Percentiles rank a stretch among this genome's conserved stretches.
These are phyloP conservation scores for Ancistrus triradiatus DNA, from an alignment of 2,113 vertebrate species.

Conservation along the genomic window DNA sequence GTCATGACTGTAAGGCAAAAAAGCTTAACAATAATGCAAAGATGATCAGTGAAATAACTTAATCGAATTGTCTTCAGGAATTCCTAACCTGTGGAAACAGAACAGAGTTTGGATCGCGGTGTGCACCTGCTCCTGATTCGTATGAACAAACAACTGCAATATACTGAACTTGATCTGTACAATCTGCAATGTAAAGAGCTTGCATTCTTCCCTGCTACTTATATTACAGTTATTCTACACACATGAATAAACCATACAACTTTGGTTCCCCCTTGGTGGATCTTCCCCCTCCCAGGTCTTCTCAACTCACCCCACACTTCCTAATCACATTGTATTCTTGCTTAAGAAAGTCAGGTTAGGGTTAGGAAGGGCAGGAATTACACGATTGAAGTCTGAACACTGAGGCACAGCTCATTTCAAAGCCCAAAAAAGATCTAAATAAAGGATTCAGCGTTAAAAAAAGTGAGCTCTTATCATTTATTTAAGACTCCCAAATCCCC, in stretches of 20 bases:
- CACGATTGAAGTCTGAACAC: slow-evolving; percentile 22
- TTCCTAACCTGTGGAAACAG: slow-evolving; percentile 6
- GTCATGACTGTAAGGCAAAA: slow-evolving; percentile 35
- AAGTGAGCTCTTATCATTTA: neutral
- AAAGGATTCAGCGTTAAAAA: neutral
- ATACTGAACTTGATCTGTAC: slow-evolving; percentile 12
- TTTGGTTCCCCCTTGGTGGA: slow-evolving; percentile 7
- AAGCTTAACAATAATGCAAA: slow-evolving; percentile 11
- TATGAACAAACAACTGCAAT: neutral
- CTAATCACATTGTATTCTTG: slow-evolving; percentile 8
- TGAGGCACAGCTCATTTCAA: slow-evolving; percentile 12
- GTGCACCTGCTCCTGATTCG: slow-evolving; percentile 9
- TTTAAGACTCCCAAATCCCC: neutral
- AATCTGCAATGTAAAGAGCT: neutral
- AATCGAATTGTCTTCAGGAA: slow-evolving; percentile 16
- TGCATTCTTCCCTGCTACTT: neutral
- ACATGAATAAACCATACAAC: slow-evolving; percentile 12
- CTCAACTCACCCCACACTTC: neutral
- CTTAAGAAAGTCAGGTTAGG: slow-evolving; percentile 4
- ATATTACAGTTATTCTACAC: slow-evolving; percentile 27
- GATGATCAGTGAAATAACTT: slow-evolving; percentile 11
- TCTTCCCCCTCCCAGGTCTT: neutral
- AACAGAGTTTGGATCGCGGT: neutral
- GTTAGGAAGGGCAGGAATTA: slow-evolving; percentile 17
- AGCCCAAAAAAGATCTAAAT: neutral